Base-by-base conservation (phyloP, 2,113 vertebrate species). In the Orthonyx spaldingii region DNA sequence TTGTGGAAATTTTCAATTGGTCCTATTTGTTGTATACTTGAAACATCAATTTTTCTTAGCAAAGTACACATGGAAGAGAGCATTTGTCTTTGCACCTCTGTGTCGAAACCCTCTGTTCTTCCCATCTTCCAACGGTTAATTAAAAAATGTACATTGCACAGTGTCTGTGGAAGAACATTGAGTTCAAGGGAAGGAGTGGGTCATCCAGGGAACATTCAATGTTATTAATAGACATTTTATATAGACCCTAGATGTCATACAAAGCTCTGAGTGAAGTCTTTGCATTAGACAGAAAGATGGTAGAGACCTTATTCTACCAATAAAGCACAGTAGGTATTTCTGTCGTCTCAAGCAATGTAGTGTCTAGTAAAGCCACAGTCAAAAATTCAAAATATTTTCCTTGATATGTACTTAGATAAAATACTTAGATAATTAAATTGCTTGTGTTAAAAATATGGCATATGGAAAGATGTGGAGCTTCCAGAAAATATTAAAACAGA, bases 401-500 rank as follows among this genome's bases (percentile, higher is more conserved):
- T 79, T 89, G 42, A 84, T 76, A 57, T 63, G 11, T 78, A 56
- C 30, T 78, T 91, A 89, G 69, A 89, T 87, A 91, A 87, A 37
- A 60, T 12, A 90, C 18, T 77, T 11, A 81, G 27, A 52, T 70
- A 92, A 94, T 66, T 63, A 74, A 84, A 87, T 93, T 59, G 49
- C 39, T 44, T 74, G 13, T 87, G 20, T 32, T 79, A 92, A 93
- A 96, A 92, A 78, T 64, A 85, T 21, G 14, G 9, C 13, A 72
- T 60, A 90, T 75, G 52, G 44, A 71, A 87, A 94, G 33, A 96
- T 50, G 75, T 65, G 68, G 22, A 46, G 28, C 65, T 68, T 68
- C 16, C 65, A 93, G 24, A 55, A 97, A 96, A 87, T 94, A 94
- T 86, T 91, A 81, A 72, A 96, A 85, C 10, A 64, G 39, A 87